phyloP scores from a whole-genome alignment of 2,797 vertebrate species.

The Molossus alvarezi region DNA sequence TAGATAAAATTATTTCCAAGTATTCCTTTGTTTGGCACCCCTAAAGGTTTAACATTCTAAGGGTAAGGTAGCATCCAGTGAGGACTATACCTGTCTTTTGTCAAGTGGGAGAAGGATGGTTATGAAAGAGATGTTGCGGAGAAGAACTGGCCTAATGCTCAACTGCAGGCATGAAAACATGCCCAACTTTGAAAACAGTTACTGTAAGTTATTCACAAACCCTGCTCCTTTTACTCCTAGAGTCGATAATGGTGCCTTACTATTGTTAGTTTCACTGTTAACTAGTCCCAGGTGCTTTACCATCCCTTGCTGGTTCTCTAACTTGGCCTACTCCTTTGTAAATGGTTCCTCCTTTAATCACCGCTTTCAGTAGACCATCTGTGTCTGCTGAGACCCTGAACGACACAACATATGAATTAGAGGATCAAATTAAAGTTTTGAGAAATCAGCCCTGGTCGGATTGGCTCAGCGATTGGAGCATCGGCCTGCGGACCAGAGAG shows the following conservation, averaged over 20 bases:
- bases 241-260: neutral
- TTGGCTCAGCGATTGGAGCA: no score
- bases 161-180: neutral
- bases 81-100: neutral
- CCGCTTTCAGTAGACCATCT: neutral
- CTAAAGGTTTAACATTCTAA: neutral
- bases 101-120: neutral
- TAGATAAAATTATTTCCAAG: neutral
- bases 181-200: neutral
- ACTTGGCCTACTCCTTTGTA: neutral
- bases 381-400: neutral
- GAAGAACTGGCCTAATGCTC: neutral
- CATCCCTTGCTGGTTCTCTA: neutral
- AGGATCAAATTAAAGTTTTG: neutral
- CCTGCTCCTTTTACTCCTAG: neutral
- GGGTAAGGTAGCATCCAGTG: neutral
- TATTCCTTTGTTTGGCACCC: neutral
- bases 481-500: no score
- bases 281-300: neutral
- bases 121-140: neutral
- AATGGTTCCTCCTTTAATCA: neutral
- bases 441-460: no score
- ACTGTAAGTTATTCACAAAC: conserved; percentile 1
- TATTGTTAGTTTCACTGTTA: neutral
- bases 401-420: neutral